Percentiles rank a stretch among this genome's conserved stretches.
phyloP scores from a whole-genome alignment of 2,797 vertebrate genomes.

The Takifugu rubripes region DNA sequence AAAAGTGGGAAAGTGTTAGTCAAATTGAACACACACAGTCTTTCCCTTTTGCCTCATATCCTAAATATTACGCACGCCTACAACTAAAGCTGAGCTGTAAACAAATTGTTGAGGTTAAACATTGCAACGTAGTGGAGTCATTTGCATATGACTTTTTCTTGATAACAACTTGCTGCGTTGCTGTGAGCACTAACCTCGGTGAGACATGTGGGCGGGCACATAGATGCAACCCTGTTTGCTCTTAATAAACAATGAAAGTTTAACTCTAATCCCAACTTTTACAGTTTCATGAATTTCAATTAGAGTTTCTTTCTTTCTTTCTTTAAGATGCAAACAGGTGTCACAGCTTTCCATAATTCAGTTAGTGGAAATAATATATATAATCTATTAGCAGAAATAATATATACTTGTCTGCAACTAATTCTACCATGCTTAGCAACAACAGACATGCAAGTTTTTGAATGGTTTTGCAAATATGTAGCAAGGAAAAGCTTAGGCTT shows the following conservation, averaged over 20 bases:
- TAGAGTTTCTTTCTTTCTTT: no score
- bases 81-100: conserved; percentile 13
- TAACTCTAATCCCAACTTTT: no score
- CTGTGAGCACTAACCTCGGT: neutral
- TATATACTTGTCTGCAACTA: no score
- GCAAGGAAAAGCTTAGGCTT: no score
- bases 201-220: neutral
- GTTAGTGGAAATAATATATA: no score
- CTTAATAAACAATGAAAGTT: neutral
- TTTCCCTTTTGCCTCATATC: conserved; percentile 23
- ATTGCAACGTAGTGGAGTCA: conserved; percentile 8
- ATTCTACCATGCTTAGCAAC: no score
- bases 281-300: no score
- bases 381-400: no score
- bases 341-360: no score
- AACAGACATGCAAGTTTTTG: no score
- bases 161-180: conserved; percentile 26
- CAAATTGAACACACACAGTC: conserved; percentile 9
- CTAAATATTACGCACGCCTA: conserved; percentile 13
- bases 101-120: conserved; percentile 28
- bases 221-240: neutral
- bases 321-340: no score
- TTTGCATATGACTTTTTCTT: conserved; percentile 36
- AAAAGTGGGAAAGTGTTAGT: conserved; percentile 22
- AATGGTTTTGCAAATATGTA: no score